Base-by-base conservation (phyloP, 2,113 vertebrate species). In the Cyphomyrus discorhynchus region DNA sequence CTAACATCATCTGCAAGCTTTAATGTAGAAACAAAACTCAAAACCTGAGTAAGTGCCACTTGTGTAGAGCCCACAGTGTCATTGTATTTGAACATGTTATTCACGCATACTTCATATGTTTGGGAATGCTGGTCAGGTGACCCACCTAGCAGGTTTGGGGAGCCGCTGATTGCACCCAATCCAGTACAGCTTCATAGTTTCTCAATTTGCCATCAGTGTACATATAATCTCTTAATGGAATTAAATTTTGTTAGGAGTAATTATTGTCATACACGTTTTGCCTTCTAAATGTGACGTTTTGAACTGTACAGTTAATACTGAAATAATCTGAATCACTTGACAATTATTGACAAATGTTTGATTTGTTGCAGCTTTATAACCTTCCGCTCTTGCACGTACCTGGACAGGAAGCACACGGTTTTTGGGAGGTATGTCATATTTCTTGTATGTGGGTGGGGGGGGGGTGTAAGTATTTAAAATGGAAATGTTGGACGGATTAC, bases 371-470 rank as follows among this genome's bases (percentile, higher is more conserved):
- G 62, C 62, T 70, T 70, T 70, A 70, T 99, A 95, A 99, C 98
- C 0, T 99, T 99, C 91, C 97, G 98, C 17, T 99, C 98, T 0
- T 99, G 98, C 49, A 93, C 95, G 0, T 99, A 99, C 94, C 95
- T 99, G 50, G 98, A 99, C 95, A 97, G 96, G 93, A 99, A 99
- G 91, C 98, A 99, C 93, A 95, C 97, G 0, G 94, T 99, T n/a
- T 99, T 99, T 89, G 98, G 98, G 93, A 97, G 98, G 98, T 99
- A 62, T 27, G 35, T 50, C 31, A 2, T 31, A 47, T 66, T 15
- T 13, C 24, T 53, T 27, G 58, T 27, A 9, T 11, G 58, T 10
- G 58, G 6, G 24, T 24, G 58, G 21, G 24, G 58, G 24, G 58
- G 24, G 8, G 58, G 7, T 2, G 58, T 24, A 9, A 3, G 58